phyloP scores from a whole-genome alignment of 2,888 invertebrate genomes.

The Drosophila fungiperda region DNA sequence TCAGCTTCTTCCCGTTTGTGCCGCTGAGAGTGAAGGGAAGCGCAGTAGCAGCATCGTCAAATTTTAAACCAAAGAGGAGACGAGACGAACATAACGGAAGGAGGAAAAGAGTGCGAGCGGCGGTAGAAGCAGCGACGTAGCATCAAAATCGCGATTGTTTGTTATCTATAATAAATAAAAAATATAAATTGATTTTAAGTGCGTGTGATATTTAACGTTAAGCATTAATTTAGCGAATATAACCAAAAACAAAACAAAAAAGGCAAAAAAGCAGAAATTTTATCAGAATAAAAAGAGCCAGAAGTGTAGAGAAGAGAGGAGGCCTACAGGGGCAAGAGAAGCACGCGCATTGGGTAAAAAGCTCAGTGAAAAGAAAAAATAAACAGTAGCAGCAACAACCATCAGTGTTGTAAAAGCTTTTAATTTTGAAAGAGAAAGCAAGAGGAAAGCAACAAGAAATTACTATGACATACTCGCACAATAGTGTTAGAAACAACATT shows the following conservation, averaged over 20 bases:
- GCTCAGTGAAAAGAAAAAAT: conserved; percentile 30
- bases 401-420: conserved; percentile 27
- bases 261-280: conserved; percentile 72
- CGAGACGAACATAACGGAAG: conserved; percentile 27
- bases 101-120: conserved; percentile 20
- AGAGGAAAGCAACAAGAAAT: conserved; percentile 51
- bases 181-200: conserved; percentile 83
- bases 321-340: conserved; percentile 1
- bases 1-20: conserved; percentile 38
- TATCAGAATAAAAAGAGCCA: conserved; percentile 44
- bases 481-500: conserved; percentile 84
- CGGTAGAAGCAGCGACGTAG: conserved; percentile 40
- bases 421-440: conserved; percentile 46
- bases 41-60: conserved; percentile 41
- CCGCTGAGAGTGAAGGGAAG: conserved; percentile 29
- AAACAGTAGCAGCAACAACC: conserved; percentile 3
- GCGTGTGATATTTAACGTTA: conserved; percentile 85
- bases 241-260: conserved; percentile 70
- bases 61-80: conserved; percentile 37
- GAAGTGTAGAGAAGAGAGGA: conserved; percentile 37
- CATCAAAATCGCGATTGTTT: conserved; percentile 49
- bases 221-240: conserved; percentile 83
- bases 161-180: conserved; percentile 57
- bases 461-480: conserved; percentile 85
- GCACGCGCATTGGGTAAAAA: conserved; percentile 41